Conservation (phyloP, 2,113 vertebrate genomes). For the Labeo rohita region DNA sequence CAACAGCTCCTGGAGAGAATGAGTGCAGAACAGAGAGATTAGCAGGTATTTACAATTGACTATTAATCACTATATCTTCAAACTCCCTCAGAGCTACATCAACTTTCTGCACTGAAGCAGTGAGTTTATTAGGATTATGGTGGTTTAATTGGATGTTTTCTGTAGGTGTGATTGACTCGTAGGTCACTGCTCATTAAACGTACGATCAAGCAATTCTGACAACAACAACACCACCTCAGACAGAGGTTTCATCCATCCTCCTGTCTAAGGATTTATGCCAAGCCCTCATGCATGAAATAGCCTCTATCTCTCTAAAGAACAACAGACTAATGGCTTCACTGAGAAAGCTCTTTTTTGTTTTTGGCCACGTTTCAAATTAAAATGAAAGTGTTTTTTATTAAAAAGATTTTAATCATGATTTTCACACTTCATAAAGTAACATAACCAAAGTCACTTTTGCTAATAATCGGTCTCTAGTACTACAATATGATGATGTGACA, state of each 20-base stretch:
- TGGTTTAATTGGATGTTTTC: no score
- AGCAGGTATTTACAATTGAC: background rate
- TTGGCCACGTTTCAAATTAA: no score
- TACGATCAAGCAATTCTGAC: background rate
- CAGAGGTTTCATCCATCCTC: background rate
- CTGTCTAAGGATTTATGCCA: background rate
- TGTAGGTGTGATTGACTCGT: background rate
- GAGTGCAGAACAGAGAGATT: background rate
- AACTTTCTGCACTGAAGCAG: background rate
- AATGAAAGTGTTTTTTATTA: no score
- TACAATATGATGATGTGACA: no score
- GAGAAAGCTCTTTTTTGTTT: no score
- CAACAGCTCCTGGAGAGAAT: slow-evolving; percentile 81
- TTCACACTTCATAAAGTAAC: no score
- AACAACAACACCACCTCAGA: background rate
- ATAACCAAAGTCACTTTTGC: no score
- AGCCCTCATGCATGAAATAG: background rate
- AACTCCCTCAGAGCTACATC: background rate
- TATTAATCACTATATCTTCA: background rate
- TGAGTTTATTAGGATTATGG: background rate
- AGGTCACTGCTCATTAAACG: background rate
- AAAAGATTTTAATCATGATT: no score
- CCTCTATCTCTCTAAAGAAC: background rate
- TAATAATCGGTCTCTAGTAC: no score
- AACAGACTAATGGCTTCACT: background rate